A percentile compares a stretch with the other conserved stretches of the same genome.
Evolutionary conservation across 2,797 vertebrate species (phyloP).

Genomic region (Lacerta agilis): DNA sequence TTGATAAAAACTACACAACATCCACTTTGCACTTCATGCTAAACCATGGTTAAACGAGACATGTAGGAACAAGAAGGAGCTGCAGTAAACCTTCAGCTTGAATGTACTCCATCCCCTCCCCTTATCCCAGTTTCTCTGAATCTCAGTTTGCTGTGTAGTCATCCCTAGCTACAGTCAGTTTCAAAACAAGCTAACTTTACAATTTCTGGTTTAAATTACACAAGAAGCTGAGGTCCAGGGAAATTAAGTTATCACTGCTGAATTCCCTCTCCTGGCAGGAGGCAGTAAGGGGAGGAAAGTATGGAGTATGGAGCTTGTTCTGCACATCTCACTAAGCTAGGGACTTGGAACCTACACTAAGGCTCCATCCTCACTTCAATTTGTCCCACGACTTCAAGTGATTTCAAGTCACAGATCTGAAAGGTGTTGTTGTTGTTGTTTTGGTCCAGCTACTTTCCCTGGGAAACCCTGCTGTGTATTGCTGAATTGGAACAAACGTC

Average conservation of each 20-base stretch:
- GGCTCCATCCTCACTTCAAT: too few species aligned
- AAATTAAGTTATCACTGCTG: not conserved
- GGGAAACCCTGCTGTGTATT: too few species aligned
- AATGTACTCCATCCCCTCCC: not conserved
- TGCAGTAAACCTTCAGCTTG: not conserved
- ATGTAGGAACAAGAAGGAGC: not conserved
- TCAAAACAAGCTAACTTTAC: not conserved
- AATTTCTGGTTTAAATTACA: not conserved
- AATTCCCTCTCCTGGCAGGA: not conserved
- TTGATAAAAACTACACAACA: conserved; percentile 52
- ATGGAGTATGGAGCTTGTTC: not conserved
- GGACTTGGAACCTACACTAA: too few species aligned
- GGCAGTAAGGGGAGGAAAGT: too few species aligned
- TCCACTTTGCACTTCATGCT: not conserved
- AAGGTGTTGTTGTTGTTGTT: too few species aligned
- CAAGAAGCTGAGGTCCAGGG: not conserved
- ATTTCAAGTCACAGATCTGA: too few species aligned
- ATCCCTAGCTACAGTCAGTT: not conserved
- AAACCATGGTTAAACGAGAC: not conserved
- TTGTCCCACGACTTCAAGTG: too few species aligned
- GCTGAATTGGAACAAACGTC: too few species aligned
- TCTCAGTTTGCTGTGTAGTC: not conserved
- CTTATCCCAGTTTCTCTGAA: not conserved
- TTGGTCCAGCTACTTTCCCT: too few species aligned
- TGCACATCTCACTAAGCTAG: not conserved